Percentiles rank a stretch among this genome's conserved stretches.
Conservation (phyloP, 1,140 invertebrate species). For the Mycetomoellerius zeteki region DNA sequence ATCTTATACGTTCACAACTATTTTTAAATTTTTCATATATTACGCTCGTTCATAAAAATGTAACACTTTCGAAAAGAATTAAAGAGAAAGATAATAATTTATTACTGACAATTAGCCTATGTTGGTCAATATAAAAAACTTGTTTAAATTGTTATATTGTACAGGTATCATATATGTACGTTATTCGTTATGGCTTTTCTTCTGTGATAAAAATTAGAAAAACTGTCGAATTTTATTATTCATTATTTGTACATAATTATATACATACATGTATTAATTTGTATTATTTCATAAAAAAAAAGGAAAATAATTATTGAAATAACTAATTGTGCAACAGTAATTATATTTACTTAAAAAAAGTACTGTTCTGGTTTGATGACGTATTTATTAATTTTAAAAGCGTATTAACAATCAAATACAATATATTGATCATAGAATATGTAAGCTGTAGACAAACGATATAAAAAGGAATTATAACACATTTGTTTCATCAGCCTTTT, state of each 20-base stretch:
- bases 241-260: conserved; percentile 71
- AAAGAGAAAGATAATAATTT: background rate
- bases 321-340: conserved; percentile 50
- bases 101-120: background rate
- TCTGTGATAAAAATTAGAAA: conserved; percentile 66
- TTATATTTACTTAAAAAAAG: conserved; percentile 40
- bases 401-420: conserved; percentile 80
- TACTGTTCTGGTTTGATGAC: conserved; percentile 27
- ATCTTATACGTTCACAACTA: background rate
- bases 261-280: conserved; percentile 56
- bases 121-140: conserved; percentile 12
- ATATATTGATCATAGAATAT: conserved; percentile 62
- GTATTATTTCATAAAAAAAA: conserved; percentile 2
- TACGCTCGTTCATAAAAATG: background rate
- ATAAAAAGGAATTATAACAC: background rate
- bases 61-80: background rate
- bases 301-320: conserved; percentile 32
- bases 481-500: conserved; percentile 3
- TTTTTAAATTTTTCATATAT: conserved; percentile 11
- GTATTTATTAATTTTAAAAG: conserved; percentile 73
- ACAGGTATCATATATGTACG: background rate
- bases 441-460: conserved; percentile 28
- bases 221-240: conserved; percentile 33
- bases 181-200: conserved; percentile 58
- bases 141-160: conserved; percentile 4